Percentiles rank a stretch among this genome's conserved stretches.
Evolutionary conservation across 2,888 invertebrate genomes (phyloP).

Genomic region (Tanytarsus gracilentus): DNA sequence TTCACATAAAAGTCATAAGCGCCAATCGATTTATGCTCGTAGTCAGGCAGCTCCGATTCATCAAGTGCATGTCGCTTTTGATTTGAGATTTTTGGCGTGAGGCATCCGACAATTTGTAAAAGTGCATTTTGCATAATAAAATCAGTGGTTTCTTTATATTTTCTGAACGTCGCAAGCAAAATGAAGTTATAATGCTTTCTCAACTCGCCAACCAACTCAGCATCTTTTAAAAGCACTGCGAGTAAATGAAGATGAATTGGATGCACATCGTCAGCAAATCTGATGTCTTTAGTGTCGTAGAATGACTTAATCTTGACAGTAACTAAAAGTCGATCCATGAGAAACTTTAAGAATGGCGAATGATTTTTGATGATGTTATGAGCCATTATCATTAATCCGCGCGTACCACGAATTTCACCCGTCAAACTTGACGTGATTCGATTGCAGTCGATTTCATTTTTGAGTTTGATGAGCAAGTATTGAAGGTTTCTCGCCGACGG

Average conservation of each 20-base stretch:
- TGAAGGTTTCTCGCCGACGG: not conserved
- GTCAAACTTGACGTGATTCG: not conserved
- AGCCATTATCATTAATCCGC: conserved; percentile 1
- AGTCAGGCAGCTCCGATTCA: not conserved
- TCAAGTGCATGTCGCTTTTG: conserved; percentile 9
- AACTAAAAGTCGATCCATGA: not conserved
- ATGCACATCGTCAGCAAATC: not conserved
- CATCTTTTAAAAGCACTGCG: not conserved
- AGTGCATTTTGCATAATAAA: conserved; percentile 6
- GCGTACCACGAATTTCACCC: not conserved
- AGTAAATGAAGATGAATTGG: conserved; percentile 16
- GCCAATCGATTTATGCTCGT: conserved; percentile 15
- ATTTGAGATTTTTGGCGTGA: conserved; percentile 2
- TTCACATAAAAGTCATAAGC: conserved; percentile 8
- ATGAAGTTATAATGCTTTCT: conserved; percentile 3
- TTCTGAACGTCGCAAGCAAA: conserved; percentile 1
- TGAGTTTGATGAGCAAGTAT: not conserved
- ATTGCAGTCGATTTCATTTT: conserved; percentile 11
- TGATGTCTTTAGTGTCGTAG: not conserved
- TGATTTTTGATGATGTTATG: conserved; percentile 1
- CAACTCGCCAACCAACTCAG: conserved; percentile 10
- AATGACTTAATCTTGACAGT: not conserved
- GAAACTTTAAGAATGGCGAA: conserved; percentile 12
- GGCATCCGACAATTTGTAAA: conserved; percentile 3
- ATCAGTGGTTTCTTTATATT: not conserved